Evolutionary conservation across 2,113 vertebrate species (phyloP), one percentile per base, ranked within the genome.

Genomic region (Anolis carolinensis): DNA sequence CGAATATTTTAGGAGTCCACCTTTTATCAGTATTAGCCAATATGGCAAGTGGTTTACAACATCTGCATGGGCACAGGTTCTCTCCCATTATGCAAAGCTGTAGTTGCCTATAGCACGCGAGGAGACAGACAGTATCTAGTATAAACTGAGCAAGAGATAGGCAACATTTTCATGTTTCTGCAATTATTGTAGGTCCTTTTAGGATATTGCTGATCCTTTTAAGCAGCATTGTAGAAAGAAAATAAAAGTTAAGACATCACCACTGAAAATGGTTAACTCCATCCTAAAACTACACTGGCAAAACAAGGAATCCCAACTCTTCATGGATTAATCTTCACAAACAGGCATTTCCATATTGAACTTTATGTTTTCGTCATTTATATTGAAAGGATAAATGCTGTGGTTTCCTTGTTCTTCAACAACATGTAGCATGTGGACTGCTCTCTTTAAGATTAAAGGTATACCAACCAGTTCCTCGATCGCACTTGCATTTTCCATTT

Each of bases 341-440:
- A 93, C 87, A 89, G 65, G 86, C n/a, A 81, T 21, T 3, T 83
- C 14, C 82, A 8, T 89, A 75, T 81, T 84, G 52, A 48, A 63
- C 90, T 84, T 90, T 70, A n/a, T 30, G 73, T 84, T 9, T 91
- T 90, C 86, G 27, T 90, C 68, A 68, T 87, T 13, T 90, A 92
- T 81, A 83, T 44, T 44, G 39, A 44, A 44, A 44, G 39, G 39
- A 84, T 88, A 91, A 90, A 55, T 80, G 2, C 27, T 76, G 16
- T 32, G 62, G 30, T 30, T 27, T 30, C 65, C 30, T 68, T 11
- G 30, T 68, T 68, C 20, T 44, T 4, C 7, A 23, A 34, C 20
- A 72, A 34, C 4, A 34, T 36, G 70, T 34, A 36, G 65, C 27
- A 36, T 72, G 70, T 72, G 32, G 70, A 72, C 5, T 70, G 68